Conservation (phyloP, 2,888 invertebrate genomes). For the Caenorhabditis sp. region DNA sequence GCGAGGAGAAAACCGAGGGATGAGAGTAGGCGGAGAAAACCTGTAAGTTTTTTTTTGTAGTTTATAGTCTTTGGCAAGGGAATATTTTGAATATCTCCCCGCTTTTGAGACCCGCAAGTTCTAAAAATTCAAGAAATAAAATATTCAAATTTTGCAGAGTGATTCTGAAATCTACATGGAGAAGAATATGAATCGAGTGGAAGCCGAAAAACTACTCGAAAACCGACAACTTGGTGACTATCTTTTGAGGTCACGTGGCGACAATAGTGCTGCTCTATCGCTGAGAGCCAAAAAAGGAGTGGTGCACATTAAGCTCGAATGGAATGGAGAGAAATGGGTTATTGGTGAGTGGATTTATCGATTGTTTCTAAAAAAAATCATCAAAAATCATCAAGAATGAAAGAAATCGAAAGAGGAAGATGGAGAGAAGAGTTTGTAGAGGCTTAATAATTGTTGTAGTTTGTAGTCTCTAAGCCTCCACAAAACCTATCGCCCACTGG, state of each 20-base stretch:
- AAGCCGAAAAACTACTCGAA: conserved; percentile 79
- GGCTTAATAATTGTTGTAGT: background rate
- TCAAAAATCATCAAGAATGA: background rate
- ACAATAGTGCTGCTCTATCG: conserved; percentile 79
- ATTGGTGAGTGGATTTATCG: conserved; percentile 73
- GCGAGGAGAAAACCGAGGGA: conserved; percentile 56
- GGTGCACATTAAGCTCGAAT: conserved; percentile 81
- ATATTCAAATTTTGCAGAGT: conserved; percentile 20
- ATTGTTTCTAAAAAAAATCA: too few species aligned
- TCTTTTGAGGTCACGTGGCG: conserved; percentile 71
- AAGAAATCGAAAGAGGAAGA: background rate
- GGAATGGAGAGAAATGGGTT: conserved; percentile 77
- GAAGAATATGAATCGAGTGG: conserved; percentile 76
- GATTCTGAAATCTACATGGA: conserved; percentile 66
- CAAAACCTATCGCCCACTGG: too few species aligned
- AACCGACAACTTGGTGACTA: conserved; percentile 76
- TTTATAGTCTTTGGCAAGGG: too few species aligned
- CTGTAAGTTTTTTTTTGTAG: conserved; percentile 32
- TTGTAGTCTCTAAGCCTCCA: background rate
- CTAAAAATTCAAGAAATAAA: background rate
- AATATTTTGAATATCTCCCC: too few species aligned
- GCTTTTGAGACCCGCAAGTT: too few species aligned
- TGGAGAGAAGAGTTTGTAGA: background rate
- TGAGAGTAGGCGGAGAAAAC: conserved; percentile 48
- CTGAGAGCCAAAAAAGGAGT: conserved; percentile 71